phyloP scores from a whole-genome alignment of 2,888 invertebrate species.

The Ectemnius continuus region DNA sequence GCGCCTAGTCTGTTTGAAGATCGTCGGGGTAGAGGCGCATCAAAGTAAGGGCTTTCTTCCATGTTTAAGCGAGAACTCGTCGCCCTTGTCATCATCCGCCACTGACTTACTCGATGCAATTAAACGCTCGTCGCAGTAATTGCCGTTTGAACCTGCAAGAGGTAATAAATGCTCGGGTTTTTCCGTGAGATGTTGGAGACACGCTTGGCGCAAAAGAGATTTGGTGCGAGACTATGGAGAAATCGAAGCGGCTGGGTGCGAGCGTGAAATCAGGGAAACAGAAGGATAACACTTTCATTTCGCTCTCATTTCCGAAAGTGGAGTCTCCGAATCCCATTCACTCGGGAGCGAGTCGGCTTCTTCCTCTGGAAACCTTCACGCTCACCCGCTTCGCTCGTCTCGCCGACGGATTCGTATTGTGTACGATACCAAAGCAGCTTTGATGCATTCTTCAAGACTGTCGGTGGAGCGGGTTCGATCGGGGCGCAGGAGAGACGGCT shows the following conservation, averaged over 20 bases:
- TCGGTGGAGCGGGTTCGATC: no score
- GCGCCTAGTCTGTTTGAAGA: neutral
- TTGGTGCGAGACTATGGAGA: neutral
- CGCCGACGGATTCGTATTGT: no score
- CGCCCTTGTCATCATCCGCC: no score
- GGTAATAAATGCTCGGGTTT: neutral
- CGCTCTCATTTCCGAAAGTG: slow-evolving; percentile 38
- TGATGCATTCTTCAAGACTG: no score
- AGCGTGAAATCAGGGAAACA: slow-evolving; percentile 1
- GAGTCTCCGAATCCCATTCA: slow-evolving; percentile 44
- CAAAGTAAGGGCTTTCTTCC: no score
- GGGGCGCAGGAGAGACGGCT: no score
- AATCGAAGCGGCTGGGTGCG: slow-evolving; percentile 5
- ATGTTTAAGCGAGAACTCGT: no score
- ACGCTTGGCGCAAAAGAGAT: neutral
- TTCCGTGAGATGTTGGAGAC: neutral
- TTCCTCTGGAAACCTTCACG: slow-evolving; percentile 17
- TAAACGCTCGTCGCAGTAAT: neutral
- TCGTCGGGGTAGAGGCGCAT: no score
- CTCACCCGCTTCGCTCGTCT: no score
- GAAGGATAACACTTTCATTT: slow-evolving; percentile 42
- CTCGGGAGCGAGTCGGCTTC: slow-evolving; percentile 35
- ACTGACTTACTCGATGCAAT: neutral
- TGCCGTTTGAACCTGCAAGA: neutral
- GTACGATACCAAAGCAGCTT: no score